Evolutionary conservation across 2,797 vertebrate species (phyloP).

Genomic region (Pantherophis alleghaniensis): DNA sequence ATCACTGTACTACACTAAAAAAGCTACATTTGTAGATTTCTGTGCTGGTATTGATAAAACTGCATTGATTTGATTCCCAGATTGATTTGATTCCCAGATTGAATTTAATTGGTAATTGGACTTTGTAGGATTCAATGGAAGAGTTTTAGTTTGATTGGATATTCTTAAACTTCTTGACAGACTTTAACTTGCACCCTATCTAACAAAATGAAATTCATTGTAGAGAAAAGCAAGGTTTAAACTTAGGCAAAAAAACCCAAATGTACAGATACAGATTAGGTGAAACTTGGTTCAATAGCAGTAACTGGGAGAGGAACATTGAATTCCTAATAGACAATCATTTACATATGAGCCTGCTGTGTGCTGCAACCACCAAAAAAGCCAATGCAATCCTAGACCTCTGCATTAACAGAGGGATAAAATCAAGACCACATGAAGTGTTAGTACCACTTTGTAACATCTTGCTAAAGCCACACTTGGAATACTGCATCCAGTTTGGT

Average conservation of each 20-base stretch:
- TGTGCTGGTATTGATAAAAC: background rate
- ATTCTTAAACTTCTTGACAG: background rate
- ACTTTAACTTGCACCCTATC: background rate
- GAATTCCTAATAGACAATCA: background rate
- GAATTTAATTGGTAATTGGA: background rate
- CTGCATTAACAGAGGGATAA: background rate
- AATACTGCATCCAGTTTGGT: background rate
- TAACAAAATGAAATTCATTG: background rate
- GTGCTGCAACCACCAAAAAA: background rate
- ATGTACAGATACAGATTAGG: too few species aligned
- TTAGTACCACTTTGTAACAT: too few species aligned
- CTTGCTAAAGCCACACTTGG: background rate
- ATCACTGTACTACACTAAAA: background rate
- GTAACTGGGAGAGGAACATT: background rate
- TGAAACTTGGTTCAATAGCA: background rate
- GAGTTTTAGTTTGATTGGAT: background rate
- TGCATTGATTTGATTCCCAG: background rate
- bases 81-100: background rate
- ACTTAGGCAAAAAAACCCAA: too few species aligned
- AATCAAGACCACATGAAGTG: background rate
- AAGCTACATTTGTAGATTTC: background rate
- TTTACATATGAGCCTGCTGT: background rate
- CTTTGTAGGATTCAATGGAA: background rate
- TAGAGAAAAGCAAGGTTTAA: too few species aligned
- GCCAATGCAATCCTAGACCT: background rate